Base-by-base conservation (phyloP, 2,113 vertebrate genomes). In the Erpornis zantholeuca region DNA sequence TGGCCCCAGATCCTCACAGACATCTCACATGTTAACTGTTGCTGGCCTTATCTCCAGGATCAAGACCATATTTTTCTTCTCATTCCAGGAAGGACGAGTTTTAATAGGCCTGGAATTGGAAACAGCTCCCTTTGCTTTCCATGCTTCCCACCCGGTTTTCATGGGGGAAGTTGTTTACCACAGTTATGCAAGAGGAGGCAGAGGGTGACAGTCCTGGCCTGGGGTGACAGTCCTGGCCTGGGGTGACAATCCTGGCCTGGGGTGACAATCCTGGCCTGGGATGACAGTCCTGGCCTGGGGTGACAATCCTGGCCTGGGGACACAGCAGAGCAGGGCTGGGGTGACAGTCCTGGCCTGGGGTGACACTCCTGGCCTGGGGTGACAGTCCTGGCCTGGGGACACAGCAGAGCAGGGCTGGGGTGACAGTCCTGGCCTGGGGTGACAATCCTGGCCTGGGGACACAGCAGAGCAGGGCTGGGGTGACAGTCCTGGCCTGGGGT, bases 41-140 rank as follows among this genome's bases (percentile, higher is more conserved):
- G n/a, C 72, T 54, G 64, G 9, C 77, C 64, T 96, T 92, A 94
- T 88, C 86, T 94, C 31, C 50, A 81, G 49, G 47, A 92, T 94
- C 91, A 63, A 81, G 72, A 84, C 49, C 35, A 28, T 75, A 56
- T 93, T 94, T 95, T 94, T 68, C 56, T 52, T 35, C 35, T 95
- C 31, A 71, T 94, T 96, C 83, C 86, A 93, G 86, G 76, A 92
- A 94, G 80, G 86, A 63, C 3, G 5, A 78, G 31, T 81, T 95
- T 81, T 90, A 95, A 94, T 56, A 75, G 79, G 42, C 44, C 38
- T 35, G 40, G 88, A 92, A 93, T 78, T 96, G 52, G 86, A 94
- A 96, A 96, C 91, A 95, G 64, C 47, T 92, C 71, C 56, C 31
- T 42, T 92, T 42, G 60, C 73, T 88, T 82, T 68, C 68, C 61